A percentile compares a stretch with the other conserved stretches of the same genome.
Evolutionary conservation across 2,888 invertebrate species (phyloP).

Genomic region (Caenorhabditis wallacei): DNA sequence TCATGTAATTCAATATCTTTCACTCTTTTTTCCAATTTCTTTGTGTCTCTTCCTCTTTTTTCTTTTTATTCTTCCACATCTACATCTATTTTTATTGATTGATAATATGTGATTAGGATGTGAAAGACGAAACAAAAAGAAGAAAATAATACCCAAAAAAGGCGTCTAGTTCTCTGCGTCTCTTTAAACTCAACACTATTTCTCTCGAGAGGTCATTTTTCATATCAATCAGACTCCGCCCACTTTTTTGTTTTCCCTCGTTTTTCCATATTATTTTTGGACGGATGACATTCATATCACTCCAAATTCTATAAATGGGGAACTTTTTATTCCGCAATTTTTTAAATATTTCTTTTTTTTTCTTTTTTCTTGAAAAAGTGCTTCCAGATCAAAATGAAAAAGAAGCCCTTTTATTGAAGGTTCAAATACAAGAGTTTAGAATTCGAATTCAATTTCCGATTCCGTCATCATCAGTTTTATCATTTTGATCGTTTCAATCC

Average conservation of each 20-base stretch:
- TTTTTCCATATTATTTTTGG: slow-evolving; percentile 12
- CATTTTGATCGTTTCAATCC: slow-evolving; percentile 4
- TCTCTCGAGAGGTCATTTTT: slow-evolving; percentile 9
- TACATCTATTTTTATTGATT: slow-evolving; percentile 32
- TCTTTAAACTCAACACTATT: slow-evolving; percentile 9
- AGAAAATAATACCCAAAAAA: slow-evolving; percentile 25
- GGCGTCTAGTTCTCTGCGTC: slow-evolving; percentile 13
- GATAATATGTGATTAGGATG: slow-evolving; percentile 21
- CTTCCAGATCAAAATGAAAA: too few relatives aligned
- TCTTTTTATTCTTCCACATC: slow-evolving; percentile 1
- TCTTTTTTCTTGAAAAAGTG: not conserved
- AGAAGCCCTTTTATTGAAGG: not conserved
- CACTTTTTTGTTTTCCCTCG: slow-evolving; percentile 31
- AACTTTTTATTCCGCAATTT: not conserved
- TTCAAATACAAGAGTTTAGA: not conserved
- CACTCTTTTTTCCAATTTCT: slow-evolving; percentile 4
- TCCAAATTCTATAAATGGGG: not conserved
- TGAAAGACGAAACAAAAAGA: slow-evolving; percentile 2
- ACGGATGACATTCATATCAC: slow-evolving; percentile 12
- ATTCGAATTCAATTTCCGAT: not conserved
- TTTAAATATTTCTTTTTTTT: too few relatives aligned
- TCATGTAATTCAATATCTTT: slow-evolving; percentile 26
- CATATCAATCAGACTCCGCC: slow-evolving; percentile 28
- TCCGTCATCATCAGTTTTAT: not conserved
- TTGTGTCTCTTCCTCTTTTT: slow-evolving; percentile 26